phyloP scores from a whole-genome alignment of 2,113 vertebrate genomes.

The Tiliqua scincoides region DNA sequence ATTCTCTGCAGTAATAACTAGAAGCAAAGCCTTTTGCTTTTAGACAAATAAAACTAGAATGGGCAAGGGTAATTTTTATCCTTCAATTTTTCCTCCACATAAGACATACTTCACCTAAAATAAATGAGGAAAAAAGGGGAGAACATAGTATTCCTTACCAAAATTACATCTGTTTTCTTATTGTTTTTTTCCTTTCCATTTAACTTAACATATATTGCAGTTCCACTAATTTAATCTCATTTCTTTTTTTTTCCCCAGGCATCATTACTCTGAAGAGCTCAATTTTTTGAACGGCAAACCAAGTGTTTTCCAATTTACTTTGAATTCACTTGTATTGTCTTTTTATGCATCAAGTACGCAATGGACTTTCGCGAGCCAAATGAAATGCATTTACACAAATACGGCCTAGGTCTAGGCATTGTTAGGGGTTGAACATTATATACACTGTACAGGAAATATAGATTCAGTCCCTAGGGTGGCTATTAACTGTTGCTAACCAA shows the following conservation, averaged over 20 bases:
- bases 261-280: neutral
- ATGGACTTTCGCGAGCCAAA: neutral
- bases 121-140: neutral
- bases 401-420: neutral
- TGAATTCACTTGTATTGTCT: neutral
- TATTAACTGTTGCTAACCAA: neutral
- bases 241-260: neutral
- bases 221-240: neutral
- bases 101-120: neutral
- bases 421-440: neutral
- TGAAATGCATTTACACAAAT: neutral
- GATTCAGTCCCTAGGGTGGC: neutral
- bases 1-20: neutral
- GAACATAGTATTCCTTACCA: neutral
- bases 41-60: neutral
- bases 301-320: conserved; percentile 7
- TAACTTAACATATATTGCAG: neutral
- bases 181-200: neutral
- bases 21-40: neutral
- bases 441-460: neutral
- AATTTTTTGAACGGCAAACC: neutral
- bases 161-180: neutral
- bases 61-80: neutral
- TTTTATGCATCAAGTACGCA: neutral
- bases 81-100: neutral